These are phyloP conservation scores for Nephrotoma appendiculata DNA, from an alignment of 2,888 invertebrate genomes.

Conservation along the genomic window DNA sequence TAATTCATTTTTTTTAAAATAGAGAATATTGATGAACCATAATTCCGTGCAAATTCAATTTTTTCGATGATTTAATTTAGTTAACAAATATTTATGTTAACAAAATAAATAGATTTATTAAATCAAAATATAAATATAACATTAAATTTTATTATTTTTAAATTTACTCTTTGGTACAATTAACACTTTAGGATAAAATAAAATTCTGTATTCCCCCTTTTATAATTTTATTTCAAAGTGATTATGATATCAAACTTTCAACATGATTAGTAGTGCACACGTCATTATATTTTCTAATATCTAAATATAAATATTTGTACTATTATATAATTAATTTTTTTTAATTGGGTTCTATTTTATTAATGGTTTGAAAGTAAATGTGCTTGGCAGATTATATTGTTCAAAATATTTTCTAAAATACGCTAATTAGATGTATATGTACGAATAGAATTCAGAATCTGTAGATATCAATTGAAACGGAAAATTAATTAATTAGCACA, in stretches of 20 bases:
- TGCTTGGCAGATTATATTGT: neutral
- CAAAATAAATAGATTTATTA: neutral
- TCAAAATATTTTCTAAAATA: neutral
- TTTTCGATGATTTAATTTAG: neutral
- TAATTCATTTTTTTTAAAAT: neutral
- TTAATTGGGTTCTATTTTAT: neutral
- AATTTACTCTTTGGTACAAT: neutral
- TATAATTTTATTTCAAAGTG: neutral
- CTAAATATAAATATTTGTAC: neutral
- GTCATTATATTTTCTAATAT: neutral
- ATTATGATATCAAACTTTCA: neutral
- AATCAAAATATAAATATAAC: neutral
- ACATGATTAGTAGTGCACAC: neutral
- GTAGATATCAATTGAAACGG: neutral
- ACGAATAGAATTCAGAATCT: neutral
- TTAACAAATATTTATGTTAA: neutral
- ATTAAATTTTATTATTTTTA: neutral
- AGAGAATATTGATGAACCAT: neutral
- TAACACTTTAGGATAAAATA: neutral
- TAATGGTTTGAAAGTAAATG: neutral
- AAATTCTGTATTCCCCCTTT: neutral
- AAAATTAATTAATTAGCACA: neutral
- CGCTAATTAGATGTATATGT: neutral
- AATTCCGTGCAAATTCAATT: neutral
- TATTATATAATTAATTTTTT: neutral